phyloP scores from a whole-genome alignment of 1,140 invertebrate species.

The Lanistes nyassanus region DNA sequence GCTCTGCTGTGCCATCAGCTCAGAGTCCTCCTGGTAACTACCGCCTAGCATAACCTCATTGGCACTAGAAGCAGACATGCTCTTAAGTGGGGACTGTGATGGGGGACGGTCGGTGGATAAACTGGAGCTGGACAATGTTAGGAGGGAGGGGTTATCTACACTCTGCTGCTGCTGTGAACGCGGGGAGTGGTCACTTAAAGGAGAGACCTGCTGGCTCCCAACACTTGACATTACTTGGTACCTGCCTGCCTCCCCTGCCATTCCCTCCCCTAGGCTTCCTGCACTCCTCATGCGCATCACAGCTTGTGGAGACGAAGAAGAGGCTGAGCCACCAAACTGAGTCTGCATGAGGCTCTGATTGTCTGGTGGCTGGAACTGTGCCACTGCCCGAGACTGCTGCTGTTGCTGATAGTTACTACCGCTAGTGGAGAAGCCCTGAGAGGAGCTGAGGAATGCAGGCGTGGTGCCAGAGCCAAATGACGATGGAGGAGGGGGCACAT shows the following conservation, averaged over 20 bases:
- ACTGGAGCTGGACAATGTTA: neutral
- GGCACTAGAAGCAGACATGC: conserved; percentile 12
- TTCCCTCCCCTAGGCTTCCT: conserved; percentile 1
- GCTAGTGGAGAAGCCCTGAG: conserved; percentile 25
- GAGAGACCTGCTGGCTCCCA: conserved; percentile 22
- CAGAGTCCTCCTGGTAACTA: conserved; percentile 15
- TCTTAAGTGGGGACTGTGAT: neutral
- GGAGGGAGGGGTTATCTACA: conserved; percentile 11
- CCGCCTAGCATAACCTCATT: conserved; percentile 3
- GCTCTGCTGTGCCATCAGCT: conserved; percentile 18
- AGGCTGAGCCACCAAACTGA: conserved; percentile 19
- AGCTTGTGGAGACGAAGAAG: conserved; percentile 16
- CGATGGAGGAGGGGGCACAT: conserved; percentile 10
- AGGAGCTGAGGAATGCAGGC: conserved; percentile 26
- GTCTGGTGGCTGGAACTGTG: conserved; percentile 25
- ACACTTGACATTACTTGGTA: conserved; percentile 30
- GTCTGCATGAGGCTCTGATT: conserved; percentile 27
- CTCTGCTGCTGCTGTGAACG: conserved; percentile 28
- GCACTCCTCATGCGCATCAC: conserved; percentile 7
- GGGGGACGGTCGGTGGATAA: neutral
- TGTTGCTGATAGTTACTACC: conserved; percentile 15
- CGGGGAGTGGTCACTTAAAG: conserved; percentile 31
- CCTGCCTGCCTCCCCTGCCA: conserved; percentile 18
- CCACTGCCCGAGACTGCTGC: conserved; percentile 7
- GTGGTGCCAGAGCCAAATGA: conserved; percentile 17